phyloP scores from a whole-genome alignment of 2,113 vertebrate genomes.

The Phycodurus eques region DNA sequence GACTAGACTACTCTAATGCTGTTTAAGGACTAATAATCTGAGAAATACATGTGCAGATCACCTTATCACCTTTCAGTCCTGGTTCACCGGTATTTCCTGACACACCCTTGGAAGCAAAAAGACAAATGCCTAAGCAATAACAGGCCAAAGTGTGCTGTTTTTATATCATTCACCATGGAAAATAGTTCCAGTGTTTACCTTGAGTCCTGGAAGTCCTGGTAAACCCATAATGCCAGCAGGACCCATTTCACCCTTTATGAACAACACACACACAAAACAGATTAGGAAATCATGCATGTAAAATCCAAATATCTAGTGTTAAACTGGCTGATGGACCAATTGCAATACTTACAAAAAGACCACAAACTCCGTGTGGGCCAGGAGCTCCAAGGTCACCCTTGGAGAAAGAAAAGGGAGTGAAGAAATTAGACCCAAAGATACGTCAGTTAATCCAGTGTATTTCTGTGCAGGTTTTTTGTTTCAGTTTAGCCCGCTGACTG shows the following conservation, averaged over 20 bases:
- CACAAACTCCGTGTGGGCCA: slow-evolving; percentile 87
- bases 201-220: slow-evolving; percentile 85
- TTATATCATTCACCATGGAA: background rate
- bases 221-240: slow-evolving; percentile 80
- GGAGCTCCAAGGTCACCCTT: slow-evolving; percentile 90
- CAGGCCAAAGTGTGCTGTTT: background rate
- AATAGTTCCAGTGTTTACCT: slow-evolving; percentile 74
- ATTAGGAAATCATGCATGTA: background rate
- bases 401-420: slow-evolving; percentile 38
- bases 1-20: background rate
- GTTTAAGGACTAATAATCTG: slow-evolving; percentile 61
- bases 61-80: slow-evolving; percentile 99
- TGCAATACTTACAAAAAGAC: slow-evolving; percentile 95
- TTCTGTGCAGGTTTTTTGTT: slow-evolving; percentile 7
- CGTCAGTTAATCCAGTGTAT: background rate
- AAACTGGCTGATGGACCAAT: slow-evolving; percentile 64
- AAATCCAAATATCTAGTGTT: background rate
- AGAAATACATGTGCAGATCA: slow-evolving; percentile 93
- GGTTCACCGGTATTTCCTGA: slow-evolving; percentile 89
- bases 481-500: slow-evolving; percentile 19
- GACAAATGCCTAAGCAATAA: background rate
- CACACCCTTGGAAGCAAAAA: slow-evolving; percentile 78
- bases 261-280: slow-evolving; percentile 29
- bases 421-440: slow-evolving; percentile 13
- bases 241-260: slow-evolving; percentile 88